Evolutionary conservation across 1,140 invertebrate genomes (phyloP).

Genomic region (Drosophila yakuba): DNA sequence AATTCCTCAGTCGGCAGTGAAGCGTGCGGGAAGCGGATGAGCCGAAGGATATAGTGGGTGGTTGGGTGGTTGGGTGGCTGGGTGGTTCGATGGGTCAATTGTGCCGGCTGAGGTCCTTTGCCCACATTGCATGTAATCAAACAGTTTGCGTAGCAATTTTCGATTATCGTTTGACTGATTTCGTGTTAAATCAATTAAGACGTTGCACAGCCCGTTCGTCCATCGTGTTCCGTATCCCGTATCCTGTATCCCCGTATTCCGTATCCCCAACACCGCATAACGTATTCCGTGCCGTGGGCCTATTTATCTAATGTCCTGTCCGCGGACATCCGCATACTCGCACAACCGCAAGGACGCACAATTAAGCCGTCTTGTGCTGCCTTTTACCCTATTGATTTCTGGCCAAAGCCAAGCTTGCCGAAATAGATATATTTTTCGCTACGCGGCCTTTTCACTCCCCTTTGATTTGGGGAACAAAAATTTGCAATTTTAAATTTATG

Average conservation of each 20-base stretch:
- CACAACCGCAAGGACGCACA: slow-evolving; percentile 24
- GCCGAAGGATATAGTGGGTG: slow-evolving; percentile 39
- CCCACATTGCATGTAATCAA: slow-evolving; percentile 81
- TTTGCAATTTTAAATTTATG: slow-evolving; percentile 81
- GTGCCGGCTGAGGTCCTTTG: slow-evolving; percentile 22
- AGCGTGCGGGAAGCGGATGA: slow-evolving; percentile 63
- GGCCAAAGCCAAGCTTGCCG: slow-evolving; percentile 7
- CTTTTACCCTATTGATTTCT: slow-evolving; percentile 53
- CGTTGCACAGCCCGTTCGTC: slow-evolving; percentile 53
- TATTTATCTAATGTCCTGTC: slow-evolving; percentile 75
- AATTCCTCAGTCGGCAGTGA: slow-evolving; percentile 64
- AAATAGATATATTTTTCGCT: slow-evolving; percentile 23
- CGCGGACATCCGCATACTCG: slow-evolving; percentile 14
- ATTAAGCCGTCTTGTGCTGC: slow-evolving; percentile 58
- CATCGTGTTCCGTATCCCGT: slow-evolving; percentile 3
- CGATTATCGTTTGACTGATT: slow-evolving; percentile 84
- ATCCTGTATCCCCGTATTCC: neutral
- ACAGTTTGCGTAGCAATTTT: slow-evolving; percentile 84
- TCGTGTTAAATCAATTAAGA: slow-evolving; percentile 84
- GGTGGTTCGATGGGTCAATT: slow-evolving; percentile 22
- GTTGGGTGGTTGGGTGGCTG: slow-evolving; percentile 9
- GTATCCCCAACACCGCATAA: neutral
- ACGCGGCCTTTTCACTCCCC: neutral
- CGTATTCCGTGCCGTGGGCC: slow-evolving; percentile 67
- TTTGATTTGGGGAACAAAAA: slow-evolving; percentile 58